Conservation (phyloP, 2,113 vertebrate genomes). For the Tiliqua scincoides region DNA sequence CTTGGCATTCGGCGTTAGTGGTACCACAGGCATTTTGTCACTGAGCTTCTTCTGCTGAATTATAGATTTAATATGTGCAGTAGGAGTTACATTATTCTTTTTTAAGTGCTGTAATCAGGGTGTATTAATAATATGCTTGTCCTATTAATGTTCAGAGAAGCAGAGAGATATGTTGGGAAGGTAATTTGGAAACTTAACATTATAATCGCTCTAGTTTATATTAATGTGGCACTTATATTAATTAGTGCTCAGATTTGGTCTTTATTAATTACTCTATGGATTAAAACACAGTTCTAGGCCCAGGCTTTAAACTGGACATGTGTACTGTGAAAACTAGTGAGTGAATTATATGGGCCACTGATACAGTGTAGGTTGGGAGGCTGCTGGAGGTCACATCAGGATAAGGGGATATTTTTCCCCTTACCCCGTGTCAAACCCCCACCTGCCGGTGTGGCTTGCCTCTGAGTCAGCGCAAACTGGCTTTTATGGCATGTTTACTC, state of each 20-base stretch:
- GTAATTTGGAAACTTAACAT: slow-evolving; percentile 13
- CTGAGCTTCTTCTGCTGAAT: background rate
- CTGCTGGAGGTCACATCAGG: too few species aligned
- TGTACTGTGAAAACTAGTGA: background rate
- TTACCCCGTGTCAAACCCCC: too few species aligned
- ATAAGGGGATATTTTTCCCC: too few species aligned
- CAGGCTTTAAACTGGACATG: background rate
- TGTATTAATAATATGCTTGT: slow-evolving; percentile 18
- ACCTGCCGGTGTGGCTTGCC: too few species aligned
- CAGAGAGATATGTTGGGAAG: slow-evolving; percentile 4
- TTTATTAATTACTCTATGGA: slow-evolving; percentile 14
- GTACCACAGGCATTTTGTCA: background rate
- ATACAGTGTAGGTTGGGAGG: too few species aligned
- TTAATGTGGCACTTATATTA: slow-evolving; percentile 18
- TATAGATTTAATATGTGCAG: background rate
- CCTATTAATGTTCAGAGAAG: background rate
- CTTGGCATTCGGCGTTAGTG: background rate
- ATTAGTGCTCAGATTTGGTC: slow-evolving; percentile 7
- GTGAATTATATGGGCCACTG: too few species aligned
- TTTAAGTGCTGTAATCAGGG: slow-evolving; percentile 6
- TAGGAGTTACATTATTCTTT: slow-evolving; percentile 24
- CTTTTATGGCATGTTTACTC: too few species aligned
- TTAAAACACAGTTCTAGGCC: background rate
- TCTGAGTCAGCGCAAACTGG: too few species aligned
- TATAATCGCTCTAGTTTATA: background rate